Percentiles rank a stretch among this genome's conserved stretches.
These are phyloP conservation scores for Maccullochella peelii DNA, from an alignment of 2,113 vertebrate genomes.

Conservation along the genomic window DNA sequence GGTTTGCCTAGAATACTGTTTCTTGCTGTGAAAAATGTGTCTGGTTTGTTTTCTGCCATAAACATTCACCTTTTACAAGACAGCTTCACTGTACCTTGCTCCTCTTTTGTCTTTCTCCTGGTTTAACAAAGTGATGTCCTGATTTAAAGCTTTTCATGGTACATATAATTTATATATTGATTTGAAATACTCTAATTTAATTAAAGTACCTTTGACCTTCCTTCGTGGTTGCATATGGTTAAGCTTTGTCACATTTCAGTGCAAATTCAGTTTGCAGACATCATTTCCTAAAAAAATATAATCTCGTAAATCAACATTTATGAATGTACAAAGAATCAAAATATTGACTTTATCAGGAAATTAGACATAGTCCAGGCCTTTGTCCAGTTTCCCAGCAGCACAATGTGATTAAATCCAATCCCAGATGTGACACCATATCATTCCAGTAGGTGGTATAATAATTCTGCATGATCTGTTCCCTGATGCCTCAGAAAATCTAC, in stretches of 20 bases:
- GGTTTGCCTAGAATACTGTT: background rate
- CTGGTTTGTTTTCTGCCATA: background rate
- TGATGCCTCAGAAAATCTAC: background rate
- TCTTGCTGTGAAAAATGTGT: background rate
- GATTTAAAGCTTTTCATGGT: background rate
- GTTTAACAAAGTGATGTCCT: background rate
- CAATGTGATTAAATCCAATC: background rate
- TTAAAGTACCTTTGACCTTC: background rate
- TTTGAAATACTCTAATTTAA: background rate
- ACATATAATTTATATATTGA: background rate
- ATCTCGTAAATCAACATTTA: background rate
- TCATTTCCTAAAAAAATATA: background rate
- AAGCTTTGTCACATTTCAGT: background rate
- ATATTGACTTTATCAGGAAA: background rate
- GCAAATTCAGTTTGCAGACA: background rate
- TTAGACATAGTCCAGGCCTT: background rate
- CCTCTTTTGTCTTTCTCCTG: background rate
- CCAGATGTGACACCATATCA: background rate
- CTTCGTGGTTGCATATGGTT: background rate
- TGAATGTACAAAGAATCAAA: background rate
- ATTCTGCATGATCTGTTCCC: background rate
- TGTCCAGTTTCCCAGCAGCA: background rate
- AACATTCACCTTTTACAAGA: background rate
- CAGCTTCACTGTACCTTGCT: background rate
- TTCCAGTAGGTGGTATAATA: conserved; percentile 27